Evolutionary conservation across 1,140 invertebrate genomes (phyloP).

Genomic region (Coptotermes formosanus): DNA sequence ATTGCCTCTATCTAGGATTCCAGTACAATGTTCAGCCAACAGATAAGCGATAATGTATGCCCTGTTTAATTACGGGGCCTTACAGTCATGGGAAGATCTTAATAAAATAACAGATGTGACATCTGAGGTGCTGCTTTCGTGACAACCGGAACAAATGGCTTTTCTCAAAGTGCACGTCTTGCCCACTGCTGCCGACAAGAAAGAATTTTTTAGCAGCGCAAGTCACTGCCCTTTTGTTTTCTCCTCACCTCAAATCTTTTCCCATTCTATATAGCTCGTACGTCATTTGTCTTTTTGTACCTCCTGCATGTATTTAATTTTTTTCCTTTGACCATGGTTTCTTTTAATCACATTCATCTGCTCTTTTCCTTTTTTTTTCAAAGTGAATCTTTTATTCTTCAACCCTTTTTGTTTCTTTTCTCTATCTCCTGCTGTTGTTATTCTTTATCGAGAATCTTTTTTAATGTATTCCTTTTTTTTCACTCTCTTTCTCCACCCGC

Average conservation of each 20-base stretch:
- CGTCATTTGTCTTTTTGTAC: slow-evolving; percentile 12
- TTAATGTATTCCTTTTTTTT: slow-evolving; percentile 15
- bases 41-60: no score
- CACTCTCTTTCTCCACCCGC: neutral
- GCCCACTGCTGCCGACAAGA: neutral
- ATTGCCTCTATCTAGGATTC: no score
- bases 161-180: neutral
- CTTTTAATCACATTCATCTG: slow-evolving; percentile 19
- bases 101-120: no score
- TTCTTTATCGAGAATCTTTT: slow-evolving; percentile 19
- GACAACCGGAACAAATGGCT: no score
- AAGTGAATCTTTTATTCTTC: slow-evolving; percentile 14
- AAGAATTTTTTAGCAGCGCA: neutral
- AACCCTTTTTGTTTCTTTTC: slow-evolving; percentile 8
- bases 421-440: neutral
- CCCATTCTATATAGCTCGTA: slow-evolving; percentile 12
- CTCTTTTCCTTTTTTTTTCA: neutral
- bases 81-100: no score
- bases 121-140: no score
- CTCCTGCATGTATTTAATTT: slow-evolving; percentile 13
- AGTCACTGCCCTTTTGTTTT: neutral
- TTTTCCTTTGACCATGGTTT: slow-evolving; percentile 9
- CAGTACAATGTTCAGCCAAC: no score
- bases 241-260: neutral
- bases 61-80: no score